Evolutionary conservation across 1,140 invertebrate genomes (phyloP).

Genomic region (Sminthurinus signatus): DNA sequence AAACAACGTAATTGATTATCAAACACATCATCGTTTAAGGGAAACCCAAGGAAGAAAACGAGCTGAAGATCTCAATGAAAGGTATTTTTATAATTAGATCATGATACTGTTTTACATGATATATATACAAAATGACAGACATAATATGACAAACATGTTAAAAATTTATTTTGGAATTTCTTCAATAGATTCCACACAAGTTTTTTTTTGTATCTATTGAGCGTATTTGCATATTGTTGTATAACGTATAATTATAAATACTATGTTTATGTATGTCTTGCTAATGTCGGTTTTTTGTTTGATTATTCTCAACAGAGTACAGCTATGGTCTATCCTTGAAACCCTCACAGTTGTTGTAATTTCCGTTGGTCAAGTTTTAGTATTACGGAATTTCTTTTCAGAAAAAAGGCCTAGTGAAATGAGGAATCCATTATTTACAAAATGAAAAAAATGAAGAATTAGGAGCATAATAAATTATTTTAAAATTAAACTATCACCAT

Average conservation of each 20-base stretch:
- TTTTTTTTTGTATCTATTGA: too few relatives aligned
- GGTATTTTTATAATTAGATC: slow-evolving; percentile 10
- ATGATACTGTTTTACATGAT: slow-evolving; percentile 1
- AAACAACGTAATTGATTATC: slow-evolving; percentile 80
- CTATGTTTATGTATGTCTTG: too few relatives aligned
- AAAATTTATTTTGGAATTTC: slow-evolving; percentile 3
- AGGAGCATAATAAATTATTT: too few relatives aligned
- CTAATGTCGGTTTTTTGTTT: too few relatives aligned
- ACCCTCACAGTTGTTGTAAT: slow-evolving; percentile 76
- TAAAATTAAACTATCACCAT: too few relatives aligned
- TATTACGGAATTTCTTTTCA: slow-evolving; percentile 91
- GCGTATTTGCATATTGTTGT: too few relatives aligned
- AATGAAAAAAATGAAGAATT: slow-evolving; percentile 2
- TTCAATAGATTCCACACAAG: too few relatives aligned
- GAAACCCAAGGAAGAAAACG: slow-evolving; percentile 89
- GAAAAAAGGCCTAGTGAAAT: slow-evolving; percentile 63
- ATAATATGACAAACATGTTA: background rate
- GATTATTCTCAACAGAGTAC: slow-evolving; percentile 54
- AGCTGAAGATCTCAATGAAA: slow-evolving; percentile 91
- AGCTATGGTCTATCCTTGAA: slow-evolving; percentile 87
- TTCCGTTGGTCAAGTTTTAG: slow-evolving; percentile 79
- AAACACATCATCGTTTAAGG: slow-evolving; percentile 90
- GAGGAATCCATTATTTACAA: slow-evolving; percentile 38
- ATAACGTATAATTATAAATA: too few relatives aligned
- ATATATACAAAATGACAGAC: too few relatives aligned